phyloP scores from a whole-genome alignment of 1,140 invertebrate genomes.

The Bombus consobrinus region DNA sequence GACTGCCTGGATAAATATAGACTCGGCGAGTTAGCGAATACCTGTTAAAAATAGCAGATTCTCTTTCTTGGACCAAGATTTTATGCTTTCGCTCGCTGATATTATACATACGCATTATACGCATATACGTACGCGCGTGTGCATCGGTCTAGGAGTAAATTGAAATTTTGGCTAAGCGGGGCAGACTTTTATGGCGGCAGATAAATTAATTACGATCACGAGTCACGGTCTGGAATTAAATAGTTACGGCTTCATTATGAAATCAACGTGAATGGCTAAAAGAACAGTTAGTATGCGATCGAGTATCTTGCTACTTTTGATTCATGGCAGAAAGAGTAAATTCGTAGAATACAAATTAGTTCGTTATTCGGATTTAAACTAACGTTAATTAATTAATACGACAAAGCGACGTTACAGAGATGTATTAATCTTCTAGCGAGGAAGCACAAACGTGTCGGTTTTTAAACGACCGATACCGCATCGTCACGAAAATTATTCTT shows the following conservation, averaged over 20 bases:
- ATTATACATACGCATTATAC: background rate
- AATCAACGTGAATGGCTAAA: background rate
- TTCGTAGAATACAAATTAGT: background rate
- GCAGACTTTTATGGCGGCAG: background rate
- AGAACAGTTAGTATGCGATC: slow-evolving; percentile 12
- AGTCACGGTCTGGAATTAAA: background rate
- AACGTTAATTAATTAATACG: background rate
- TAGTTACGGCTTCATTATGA: background rate
- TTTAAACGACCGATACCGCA: background rate
- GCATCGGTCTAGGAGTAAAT: no score
- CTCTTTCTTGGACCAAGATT: slow-evolving; percentile 1
- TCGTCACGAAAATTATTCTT: background rate
- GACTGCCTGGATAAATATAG: slow-evolving; percentile 32
- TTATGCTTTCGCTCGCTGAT: background rate
- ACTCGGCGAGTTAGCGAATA: slow-evolving; percentile 14
- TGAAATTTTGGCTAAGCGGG: background rate
- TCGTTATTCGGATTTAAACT: background rate
- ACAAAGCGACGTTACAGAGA: background rate
- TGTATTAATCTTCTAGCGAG: background rate
- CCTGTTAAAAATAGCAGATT: slow-evolving; percentile 30
- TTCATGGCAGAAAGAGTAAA: background rate
- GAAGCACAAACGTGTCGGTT: background rate
- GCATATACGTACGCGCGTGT: no score
- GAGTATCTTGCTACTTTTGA: background rate
- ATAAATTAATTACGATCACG: background rate